Conservation (phyloP, 2,113 vertebrate species). For the Oncorhynchus nerka region DNA sequence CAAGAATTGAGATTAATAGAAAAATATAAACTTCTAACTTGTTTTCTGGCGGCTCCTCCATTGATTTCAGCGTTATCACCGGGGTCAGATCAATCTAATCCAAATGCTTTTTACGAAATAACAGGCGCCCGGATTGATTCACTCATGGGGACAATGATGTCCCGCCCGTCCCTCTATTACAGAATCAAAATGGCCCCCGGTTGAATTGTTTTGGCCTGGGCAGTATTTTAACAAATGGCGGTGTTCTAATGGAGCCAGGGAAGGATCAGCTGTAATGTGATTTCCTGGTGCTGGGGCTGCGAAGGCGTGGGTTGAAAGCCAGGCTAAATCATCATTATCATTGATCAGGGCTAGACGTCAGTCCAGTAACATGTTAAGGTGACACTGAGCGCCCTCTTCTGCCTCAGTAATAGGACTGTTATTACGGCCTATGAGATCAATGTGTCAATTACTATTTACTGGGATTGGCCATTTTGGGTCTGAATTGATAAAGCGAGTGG, state of each 20-base stretch:
- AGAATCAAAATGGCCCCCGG: slow-evolving; percentile 72
- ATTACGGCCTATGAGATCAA: slow-evolving; percentile 74
- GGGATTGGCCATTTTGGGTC: slow-evolving; percentile 65
- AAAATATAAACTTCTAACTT: slow-evolving; percentile 69
- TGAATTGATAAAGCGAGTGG: slow-evolving; percentile 53
- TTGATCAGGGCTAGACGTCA: slow-evolving; percentile 77
- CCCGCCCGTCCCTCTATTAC: slow-evolving; percentile 60
- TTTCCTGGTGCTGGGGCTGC: slow-evolving; percentile 72
- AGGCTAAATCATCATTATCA: slow-evolving; percentile 81
- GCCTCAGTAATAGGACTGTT: slow-evolving; percentile 69
- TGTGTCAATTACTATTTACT: slow-evolving; percentile 68
- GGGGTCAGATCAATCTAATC: slow-evolving; percentile 76
- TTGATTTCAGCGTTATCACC: slow-evolving; percentile 75
- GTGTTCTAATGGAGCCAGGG: slow-evolving; percentile 78
- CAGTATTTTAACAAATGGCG: slow-evolving; percentile 80
- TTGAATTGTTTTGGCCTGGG: slow-evolving; percentile 74
- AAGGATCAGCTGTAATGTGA: slow-evolving; percentile 74
- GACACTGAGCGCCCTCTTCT: slow-evolving; percentile 72
- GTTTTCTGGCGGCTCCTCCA: slow-evolving; percentile 71
- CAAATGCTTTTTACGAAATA: slow-evolving; percentile 63
- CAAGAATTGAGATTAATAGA: slow-evolving; percentile 66
- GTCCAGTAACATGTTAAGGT: slow-evolving; percentile 78
- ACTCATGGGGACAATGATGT: slow-evolving; percentile 68
- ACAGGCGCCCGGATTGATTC: slow-evolving; percentile 65
- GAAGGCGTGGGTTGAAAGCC: slow-evolving; percentile 76